Evolutionary conservation across 1,140 invertebrate species (phyloP).

Genomic region (Temnothorax longispinosus): DNA sequence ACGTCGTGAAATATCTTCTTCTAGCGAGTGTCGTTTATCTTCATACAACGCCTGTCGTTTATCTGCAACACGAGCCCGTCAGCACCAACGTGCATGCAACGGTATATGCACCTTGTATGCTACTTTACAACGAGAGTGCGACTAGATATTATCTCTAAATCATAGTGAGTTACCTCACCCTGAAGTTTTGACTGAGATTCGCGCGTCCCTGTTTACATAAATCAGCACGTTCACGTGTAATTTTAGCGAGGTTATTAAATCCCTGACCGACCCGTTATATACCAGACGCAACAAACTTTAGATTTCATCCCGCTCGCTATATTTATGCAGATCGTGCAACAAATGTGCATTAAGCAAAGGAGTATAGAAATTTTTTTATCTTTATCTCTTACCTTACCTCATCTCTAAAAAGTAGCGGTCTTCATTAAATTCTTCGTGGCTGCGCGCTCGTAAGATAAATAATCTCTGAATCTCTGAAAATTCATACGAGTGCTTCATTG

Average conservation of each 20-base stretch:
- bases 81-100: conserved; percentile 65
- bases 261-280: neutral
- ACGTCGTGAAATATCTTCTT: conserved; percentile 61
- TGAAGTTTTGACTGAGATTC: conserved; percentile 3
- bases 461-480: neutral
- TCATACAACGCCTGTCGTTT: conserved; percentile 57
- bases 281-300: conserved; percentile 26
- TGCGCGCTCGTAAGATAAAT: neutral
- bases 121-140: conserved; percentile 35
- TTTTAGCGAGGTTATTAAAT: conserved; percentile 52
- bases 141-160: conserved; percentile 53
- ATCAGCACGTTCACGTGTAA: conserved; percentile 39
- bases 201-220: conserved; percentile 34
- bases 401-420: neutral
- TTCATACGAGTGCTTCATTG: neutral
- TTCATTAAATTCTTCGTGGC: neutral
- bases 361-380: neutral
- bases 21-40: conserved; percentile 61
- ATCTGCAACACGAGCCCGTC: conserved; percentile 71
- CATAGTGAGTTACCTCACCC: conserved; percentile 26
- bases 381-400: too few species aligned
- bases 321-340: conserved; percentile 14
- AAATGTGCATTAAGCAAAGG: neutral
- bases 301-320: conserved; percentile 12
- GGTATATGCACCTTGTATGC: conserved; percentile 41